phyloP scores from a whole-genome alignment of 2,113 vertebrate genomes.

The Siniperca chuatsi region DNA sequence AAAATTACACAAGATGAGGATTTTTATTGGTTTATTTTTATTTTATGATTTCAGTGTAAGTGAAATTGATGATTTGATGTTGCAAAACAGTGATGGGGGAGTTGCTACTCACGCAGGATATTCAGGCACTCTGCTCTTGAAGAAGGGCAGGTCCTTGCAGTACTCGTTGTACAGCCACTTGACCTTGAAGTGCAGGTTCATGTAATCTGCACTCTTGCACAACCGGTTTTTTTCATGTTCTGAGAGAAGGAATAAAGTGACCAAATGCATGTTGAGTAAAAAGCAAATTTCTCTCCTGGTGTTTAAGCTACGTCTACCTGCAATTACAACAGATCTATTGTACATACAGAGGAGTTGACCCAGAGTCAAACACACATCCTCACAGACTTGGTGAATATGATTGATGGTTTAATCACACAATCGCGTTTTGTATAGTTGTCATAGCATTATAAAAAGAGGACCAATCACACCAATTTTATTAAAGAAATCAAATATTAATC shows the following conservation, averaged over 20 bases:
- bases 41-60: background rate
- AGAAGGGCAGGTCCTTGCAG: slow-evolving; percentile 95
- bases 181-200: slow-evolving; percentile 99
- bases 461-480: background rate
- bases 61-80: background rate
- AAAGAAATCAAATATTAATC: slow-evolving; percentile 9
- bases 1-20: background rate
- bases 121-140: slow-evolving; percentile 95
- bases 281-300: background rate
- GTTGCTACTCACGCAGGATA: slow-evolving; percentile 93
- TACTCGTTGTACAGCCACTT: slow-evolving; percentile 99
- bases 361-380: background rate
- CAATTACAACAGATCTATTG: background rate
- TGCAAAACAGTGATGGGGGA: background rate
- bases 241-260: slow-evolving; percentile 62
- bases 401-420: background rate
- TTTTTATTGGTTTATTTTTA: background rate
- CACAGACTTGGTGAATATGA: background rate
- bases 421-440: background rate
- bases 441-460: background rate
- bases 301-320: background rate
- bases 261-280: slow-evolving; percentile 40
- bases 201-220: slow-evolving; percentile 99
- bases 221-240: slow-evolving; percentile 97
- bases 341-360: background rate